Evolutionary conservation across 2,797 vertebrate genomes (phyloP), one percentile per base, ranked within the genome.

Genomic region (Silurus lanzhouensis): DNA sequence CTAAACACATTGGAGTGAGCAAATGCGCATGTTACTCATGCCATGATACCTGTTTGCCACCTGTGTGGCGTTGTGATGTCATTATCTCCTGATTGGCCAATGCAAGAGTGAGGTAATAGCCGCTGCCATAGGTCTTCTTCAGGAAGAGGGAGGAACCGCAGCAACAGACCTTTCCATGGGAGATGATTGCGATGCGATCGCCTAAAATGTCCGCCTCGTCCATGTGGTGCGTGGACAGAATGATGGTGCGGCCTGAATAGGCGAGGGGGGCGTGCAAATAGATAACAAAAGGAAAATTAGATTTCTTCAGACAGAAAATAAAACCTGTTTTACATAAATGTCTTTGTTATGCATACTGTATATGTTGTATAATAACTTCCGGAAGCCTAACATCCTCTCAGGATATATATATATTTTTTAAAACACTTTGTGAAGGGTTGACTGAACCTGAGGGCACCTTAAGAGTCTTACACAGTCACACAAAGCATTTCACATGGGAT

Each of bases 211-310:
- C 98, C 0, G 98, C 98, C 88, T 99, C 98, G 6, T 99, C 98
- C 98, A 99, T 99, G 93, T 99, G 98, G 88, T 99, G 98, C 0
- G 98, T 99, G 8, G 97, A 99, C 20, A 99, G 93, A 88, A 99
- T 98, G 87, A 99, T 99, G 67, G 98, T 99, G 75, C 97, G 96
- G 66, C 96, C 98, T 99, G 88, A 66, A 64, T 60, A 4, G 63
- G 7, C 83, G 17, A 52, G 48, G 1, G 48, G 48, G 38, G 3
- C 38, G 44, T 27, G 6, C 38, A 60, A 66, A 80, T 17, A 25
- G n/a, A 66, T 13, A 17, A 81, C 10, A 38, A 20, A 2, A 17
- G 31, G 17, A 22, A 44, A 12, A 10, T 2, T 0, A 1, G 0
- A 25, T 74, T 52, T 52, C 44, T n/a, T 48, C 10, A 48, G 10